Base-by-base conservation (phyloP, 2,888 invertebrate genomes). In the Troilus luridus region DNA sequence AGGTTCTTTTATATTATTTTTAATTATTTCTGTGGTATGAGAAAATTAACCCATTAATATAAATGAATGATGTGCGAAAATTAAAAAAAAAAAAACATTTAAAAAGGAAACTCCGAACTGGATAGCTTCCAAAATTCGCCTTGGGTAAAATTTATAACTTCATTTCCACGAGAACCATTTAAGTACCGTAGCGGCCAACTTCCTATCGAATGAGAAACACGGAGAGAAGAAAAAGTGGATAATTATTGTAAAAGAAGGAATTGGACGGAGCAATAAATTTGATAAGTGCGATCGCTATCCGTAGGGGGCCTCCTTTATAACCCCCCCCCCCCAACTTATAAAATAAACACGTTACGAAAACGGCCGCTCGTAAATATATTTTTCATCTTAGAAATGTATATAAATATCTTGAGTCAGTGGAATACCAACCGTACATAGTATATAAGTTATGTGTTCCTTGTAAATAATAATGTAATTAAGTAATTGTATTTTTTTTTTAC, bases 331-430 rank as follows among this genome's bases (percentile, higher is more conserved):
- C 17, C 12, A 77, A 77, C 72, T 77, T 77, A 77, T 77, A 77
- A 77, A 77, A 77, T 77, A 77, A 41, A 77, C 72, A 77, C 72
- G 17, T 77, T 77, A 77, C 14, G 17, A 19, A 77, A 77, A 77
- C 9, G n/a, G 24, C 24, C 7, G 67, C 6, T 24, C 67, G 67
- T 67, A 67, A 67, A 67, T 67, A 67, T 24, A 24, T 12, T 67
- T 67, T 67, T 67, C 67, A 67, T 24, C 24, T 24, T 24, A 67
- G 24, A 67, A 24, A 6, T 24, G 24, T 67, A 62, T 62, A 62
- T 62, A 62, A 19, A 19, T 62, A 21, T 62, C 62, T 62, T 62
- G 17, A 17, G 17, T 59, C 41, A 14, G 59, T 59, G 17, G 59
- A 59, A 59, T 59, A 59, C 12, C 21, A 62, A 8, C 62, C 62